Base-by-base conservation (phyloP, 2,113 vertebrate species). In the Stercorarius parasiticus region DNA sequence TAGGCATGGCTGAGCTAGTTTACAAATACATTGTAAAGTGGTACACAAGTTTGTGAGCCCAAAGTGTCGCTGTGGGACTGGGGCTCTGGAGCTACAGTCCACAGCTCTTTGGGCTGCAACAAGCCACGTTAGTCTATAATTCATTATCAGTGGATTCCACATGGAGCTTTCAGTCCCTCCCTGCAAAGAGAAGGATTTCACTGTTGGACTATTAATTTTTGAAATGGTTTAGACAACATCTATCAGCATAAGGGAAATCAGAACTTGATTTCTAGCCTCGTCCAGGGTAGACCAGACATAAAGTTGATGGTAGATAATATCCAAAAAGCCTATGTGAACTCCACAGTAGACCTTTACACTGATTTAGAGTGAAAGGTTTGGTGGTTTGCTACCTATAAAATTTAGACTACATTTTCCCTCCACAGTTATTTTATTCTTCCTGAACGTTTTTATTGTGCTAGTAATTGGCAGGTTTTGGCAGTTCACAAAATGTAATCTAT, bases 401-500 rank as follows among this genome's bases (percentile, higher is more conserved):
- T 73, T 90, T 21, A 86, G n/a, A 34, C 26, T 84, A 86, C 81
- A 90, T 67, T 90, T 96, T 94, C 65, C 88, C 71, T 84, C 49
- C 52, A 47, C 52, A 66, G 74, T 58, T 74, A 80, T 56, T 95
- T 95, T 85, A 67, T 82, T 95, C 82, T 70, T 94, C 83, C 74
- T 76, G 7, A 36, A 91, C 61, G 4, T 30, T 92, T 91, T 77
- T 80, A 64, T 76, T 88, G 38, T 76, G 80, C 50, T 80, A 74
- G 40, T 80, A 96, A 96, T 73, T 82, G 72, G 93, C 93, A 95
- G 81, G 27, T 89, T 97, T 97, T 97, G 96, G 93, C 94, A 96
- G 94, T 66, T 95, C 66, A 89, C 22, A 88, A 82, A 95, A 86
- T 71, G 69, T 83, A 38, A 9, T 55, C 50, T 27, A 59, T 89